Evolutionary conservation across 2,888 invertebrate species (phyloP).

Genomic region (Yponomeuta plumbellus): DNA sequence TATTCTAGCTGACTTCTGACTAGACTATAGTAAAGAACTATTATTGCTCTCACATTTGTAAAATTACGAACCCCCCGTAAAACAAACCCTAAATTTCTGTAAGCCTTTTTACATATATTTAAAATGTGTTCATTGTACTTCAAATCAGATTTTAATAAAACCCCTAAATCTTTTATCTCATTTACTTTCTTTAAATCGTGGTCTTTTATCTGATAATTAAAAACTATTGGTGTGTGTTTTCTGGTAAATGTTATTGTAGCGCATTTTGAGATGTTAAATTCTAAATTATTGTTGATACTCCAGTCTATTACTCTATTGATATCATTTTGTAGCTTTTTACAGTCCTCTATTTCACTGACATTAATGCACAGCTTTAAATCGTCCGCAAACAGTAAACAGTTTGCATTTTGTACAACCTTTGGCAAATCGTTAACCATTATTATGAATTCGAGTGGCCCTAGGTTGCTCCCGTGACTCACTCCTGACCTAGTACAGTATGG

Average conservation of each 20-base stretch:
- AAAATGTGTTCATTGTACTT: slow-evolving; percentile 17
- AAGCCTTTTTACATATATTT: slow-evolving; percentile 19
- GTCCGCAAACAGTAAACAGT: slow-evolving; percentile 15
- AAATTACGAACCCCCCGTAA: slow-evolving; percentile 15
- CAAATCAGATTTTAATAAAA: slow-evolving; percentile 10
- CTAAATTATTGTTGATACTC: background rate
- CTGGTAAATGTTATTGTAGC: background rate
- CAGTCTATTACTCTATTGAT: slow-evolving; percentile 10
- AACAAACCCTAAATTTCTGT: slow-evolving; percentile 19
- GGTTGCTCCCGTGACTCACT: slow-evolving; percentile 19
- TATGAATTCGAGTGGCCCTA: slow-evolving; percentile 18
- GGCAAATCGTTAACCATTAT: slow-evolving; percentile 20
- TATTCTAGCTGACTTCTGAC: slow-evolving; percentile 21
- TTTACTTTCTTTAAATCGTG: background rate
- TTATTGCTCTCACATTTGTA: slow-evolving; percentile 16
- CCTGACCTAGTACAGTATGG: slow-evolving; percentile 16
- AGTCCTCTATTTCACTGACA: background rate
- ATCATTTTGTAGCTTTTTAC: slow-evolving; percentile 2
- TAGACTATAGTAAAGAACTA: slow-evolving; percentile 19
- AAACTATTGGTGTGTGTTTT: background rate
- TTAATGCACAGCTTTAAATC: slow-evolving; percentile 10
- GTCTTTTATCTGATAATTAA: background rate
- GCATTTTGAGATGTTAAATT: slow-evolving; percentile 9
- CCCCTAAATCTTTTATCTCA: slow-evolving; percentile 7
- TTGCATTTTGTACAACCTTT: slow-evolving; percentile 13